These are phyloP conservation scores for Oscheius sp. DNA, from an alignment of 2,888 invertebrate genomes.

Conservation along the genomic window DNA sequence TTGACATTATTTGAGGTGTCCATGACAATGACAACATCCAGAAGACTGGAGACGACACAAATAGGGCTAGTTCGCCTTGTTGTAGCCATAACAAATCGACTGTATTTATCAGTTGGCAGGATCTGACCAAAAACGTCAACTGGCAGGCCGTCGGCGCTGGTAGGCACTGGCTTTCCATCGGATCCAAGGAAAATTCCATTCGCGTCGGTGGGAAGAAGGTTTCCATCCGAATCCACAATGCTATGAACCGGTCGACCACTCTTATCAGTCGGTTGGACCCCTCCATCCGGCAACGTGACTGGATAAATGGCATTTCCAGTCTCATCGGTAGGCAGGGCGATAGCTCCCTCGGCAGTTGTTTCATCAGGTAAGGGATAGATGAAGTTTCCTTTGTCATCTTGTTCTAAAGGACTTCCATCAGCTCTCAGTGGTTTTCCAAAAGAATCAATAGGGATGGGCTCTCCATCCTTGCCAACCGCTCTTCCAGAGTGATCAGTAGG, in stretches of 20 bases:
- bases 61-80: conserved; percentile 29
- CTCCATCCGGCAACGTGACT: conserved; percentile 27
- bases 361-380: not conserved
- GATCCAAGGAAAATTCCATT: conserved; percentile 22
- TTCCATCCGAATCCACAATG: conserved; percentile 56
- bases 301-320: conserved; percentile 29
- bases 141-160: conserved; percentile 41
- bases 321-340: not conserved
- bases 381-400: conserved; percentile 35
- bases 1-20: conserved; percentile 67
- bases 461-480: conserved; percentile 37
- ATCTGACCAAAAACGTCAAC: conserved; percentile 35
- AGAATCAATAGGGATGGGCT: conserved; percentile 47
- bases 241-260: conserved; percentile 53
- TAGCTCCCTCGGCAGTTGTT: not conserved
- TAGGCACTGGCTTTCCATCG: conserved; percentile 42
- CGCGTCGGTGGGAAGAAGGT: conserved; percentile 37
- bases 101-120: conserved; percentile 50
- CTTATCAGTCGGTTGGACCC: conserved; percentile 40
- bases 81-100: conserved; percentile 28
- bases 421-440: conserved; percentile 23
- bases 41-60: conserved; percentile 33
- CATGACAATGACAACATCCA: conserved; percentile 65
- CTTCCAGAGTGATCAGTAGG: conserved; percentile 30
- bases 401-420: conserved; percentile 36